Base-by-base conservation (phyloP, 1,140 invertebrate species). In the Pararge aegeria region DNA sequence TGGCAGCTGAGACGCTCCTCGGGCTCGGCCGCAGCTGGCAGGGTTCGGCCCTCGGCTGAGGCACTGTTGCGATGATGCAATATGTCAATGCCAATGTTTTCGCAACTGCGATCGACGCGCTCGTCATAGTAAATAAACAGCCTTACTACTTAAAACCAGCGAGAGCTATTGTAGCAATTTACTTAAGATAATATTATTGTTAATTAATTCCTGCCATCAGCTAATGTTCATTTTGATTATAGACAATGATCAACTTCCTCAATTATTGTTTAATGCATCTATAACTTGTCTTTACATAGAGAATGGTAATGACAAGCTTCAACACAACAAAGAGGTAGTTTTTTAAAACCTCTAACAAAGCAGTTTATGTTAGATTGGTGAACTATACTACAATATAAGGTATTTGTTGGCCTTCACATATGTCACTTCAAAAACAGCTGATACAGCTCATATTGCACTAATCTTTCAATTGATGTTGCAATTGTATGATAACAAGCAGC, bases 1-100 rank as follows among this genome's bases (percentile, higher is more conserved):
- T 24, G 24, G 24, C 3, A 30, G 29, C 29, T 30, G 29, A 30
- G 29, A 5, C 1, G 1, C 5, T 1, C 29, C 29, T 30, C 29
- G 24, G 34, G 9, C 34, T n/a, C n/a, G n/a, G n/a, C n/a, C n/a
- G n/a, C 9, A 37, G n/a, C 34, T 12, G 34, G 42, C 62, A 21
- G 30, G 21, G 21, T 44, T 15, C 44, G 55, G 61, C 57, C 60
- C 56, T 30, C 54, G 55, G 58, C 66, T 50, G 51, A 55, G 57
- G 58, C 70, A 65, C 53, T 70, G 53, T n/a, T 42, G 60, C 56
- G 75, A 75, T 89, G 80, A 87, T 89, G 86, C 86, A 89, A 89
- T 83, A 78, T 78, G 79, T 79, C 79, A 83, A 78, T 87, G 76
- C 72, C 78, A 80, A 72, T 69, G 61, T 69, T 81, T 71, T 80